phyloP scores from a whole-genome alignment of 2,888 invertebrate species.

The Nectonema munidae region DNA sequence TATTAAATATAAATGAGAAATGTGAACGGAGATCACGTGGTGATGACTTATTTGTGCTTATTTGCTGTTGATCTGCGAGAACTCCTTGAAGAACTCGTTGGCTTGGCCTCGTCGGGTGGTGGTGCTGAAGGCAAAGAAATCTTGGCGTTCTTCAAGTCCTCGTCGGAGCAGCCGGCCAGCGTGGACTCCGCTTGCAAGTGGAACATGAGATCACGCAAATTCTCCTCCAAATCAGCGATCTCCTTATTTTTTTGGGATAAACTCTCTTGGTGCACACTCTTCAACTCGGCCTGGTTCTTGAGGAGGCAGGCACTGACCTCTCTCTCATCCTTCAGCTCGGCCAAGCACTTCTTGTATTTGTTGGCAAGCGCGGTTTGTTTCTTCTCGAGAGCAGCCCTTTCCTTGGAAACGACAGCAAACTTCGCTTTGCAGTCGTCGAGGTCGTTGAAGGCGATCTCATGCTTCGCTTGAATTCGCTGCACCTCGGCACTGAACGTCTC shows the following conservation, averaged over 20 bases:
- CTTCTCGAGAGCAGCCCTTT: constrained; percentile 8
- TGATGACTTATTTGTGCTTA: too few species aligned
- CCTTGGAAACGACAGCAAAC: background rate
- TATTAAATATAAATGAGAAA: too few species aligned
- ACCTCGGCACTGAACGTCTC: constrained; percentile 22
- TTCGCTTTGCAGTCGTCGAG: background rate
- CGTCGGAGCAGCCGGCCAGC: too few species aligned
- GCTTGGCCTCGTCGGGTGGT: too few species aligned
- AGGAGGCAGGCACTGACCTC: background rate
- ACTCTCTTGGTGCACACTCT: background rate
- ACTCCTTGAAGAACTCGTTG: too few species aligned
- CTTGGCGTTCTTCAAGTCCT: too few species aligned
- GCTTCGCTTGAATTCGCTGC: constrained; percentile 8
- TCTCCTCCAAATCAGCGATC: constrained; percentile 52
- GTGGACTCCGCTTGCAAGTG: constrained; percentile 53
- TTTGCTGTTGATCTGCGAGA: too few species aligned
- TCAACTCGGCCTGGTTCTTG: background rate
- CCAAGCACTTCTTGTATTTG: constrained; percentile 10
- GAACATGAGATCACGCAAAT: constrained; percentile 80
- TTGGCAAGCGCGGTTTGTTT: background rate
- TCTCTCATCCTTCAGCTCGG: background rate
- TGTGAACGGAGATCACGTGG: too few species aligned
- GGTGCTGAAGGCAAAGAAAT: too few species aligned
- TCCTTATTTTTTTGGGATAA: constrained; percentile 24
- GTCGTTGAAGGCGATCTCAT: background rate